These are phyloP conservation scores for Caenorhabditis auriculariae DNA, from an alignment of 2,888 invertebrate species.

Conservation along the genomic window DNA sequence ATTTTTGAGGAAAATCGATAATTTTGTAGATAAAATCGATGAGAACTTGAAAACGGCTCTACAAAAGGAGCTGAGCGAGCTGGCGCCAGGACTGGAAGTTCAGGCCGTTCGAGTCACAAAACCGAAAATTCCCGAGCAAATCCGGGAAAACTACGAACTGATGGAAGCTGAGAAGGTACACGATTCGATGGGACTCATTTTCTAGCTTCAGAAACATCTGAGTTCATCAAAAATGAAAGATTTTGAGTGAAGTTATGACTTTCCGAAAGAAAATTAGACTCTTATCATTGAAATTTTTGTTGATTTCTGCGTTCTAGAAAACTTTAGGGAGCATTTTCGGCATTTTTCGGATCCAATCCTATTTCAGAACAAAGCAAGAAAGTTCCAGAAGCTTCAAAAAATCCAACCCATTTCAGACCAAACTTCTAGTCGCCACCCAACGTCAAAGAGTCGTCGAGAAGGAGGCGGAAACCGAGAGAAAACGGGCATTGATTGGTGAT, in stretches of 20 bases:
- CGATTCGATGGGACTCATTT: too few relatives aligned
- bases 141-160: constrained; percentile 80
- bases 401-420: constrained; percentile 74
- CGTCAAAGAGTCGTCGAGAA: constrained; percentile 87
- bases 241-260: too few relatives aligned
- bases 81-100: constrained; percentile 80
- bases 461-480: constrained; percentile 85
- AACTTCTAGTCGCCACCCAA: constrained; percentile 80
- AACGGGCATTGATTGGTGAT: constrained; percentile 78
- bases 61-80: constrained; percentile 78
- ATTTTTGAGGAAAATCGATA: background rate
- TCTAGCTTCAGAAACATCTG: too few relatives aligned
- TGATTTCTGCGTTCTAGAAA: too few relatives aligned
- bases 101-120: constrained; percentile 86
- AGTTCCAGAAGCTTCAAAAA: too few relatives aligned
- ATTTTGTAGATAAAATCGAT: constrained; percentile 76
- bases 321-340: too few relatives aligned
- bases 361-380: too few relatives aligned
- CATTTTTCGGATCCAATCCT: too few relatives aligned
- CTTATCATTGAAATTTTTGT: too few relatives aligned
- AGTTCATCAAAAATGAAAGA: too few relatives aligned
- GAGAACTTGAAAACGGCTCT: constrained; percentile 82
- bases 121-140: constrained; percentile 85
- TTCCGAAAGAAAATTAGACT: too few relatives aligned
- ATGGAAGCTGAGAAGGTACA: constrained; percentile 80